Conservation (phyloP, 2,797 vertebrate genomes). For the Fistularia commersonii region DNA sequence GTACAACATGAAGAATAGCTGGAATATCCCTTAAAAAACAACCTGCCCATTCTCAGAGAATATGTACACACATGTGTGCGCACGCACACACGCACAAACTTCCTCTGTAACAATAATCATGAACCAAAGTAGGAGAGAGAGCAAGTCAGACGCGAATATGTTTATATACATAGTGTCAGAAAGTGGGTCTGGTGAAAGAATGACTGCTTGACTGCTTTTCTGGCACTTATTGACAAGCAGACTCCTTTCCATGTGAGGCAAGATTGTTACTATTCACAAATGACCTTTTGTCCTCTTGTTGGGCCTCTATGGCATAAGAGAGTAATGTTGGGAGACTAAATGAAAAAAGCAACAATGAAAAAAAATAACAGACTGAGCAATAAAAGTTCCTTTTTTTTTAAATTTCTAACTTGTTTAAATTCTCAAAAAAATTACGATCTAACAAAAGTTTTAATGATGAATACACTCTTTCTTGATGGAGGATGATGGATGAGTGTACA, state of each 20-base stretch:
- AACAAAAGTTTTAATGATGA: too few relatives aligned
- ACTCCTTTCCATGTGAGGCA: conserved; percentile 40
- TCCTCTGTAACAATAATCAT: background rate
- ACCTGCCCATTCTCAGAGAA: too few relatives aligned
- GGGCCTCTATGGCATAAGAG: conserved; percentile 8
- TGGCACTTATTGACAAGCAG: conserved; percentile 45
- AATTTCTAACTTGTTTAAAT: too few relatives aligned
- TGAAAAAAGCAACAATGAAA: background rate
- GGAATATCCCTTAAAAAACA: too few relatives aligned
- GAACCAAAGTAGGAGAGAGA: conserved; percentile 7
- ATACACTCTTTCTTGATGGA: too few relatives aligned
- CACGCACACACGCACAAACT: too few relatives aligned
- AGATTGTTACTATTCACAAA: conserved; percentile 60
- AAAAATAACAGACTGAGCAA: background rate
- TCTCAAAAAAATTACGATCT: too few relatives aligned
- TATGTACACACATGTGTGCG: too few relatives aligned
- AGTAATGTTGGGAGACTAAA: background rate
- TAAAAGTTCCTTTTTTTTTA: too few relatives aligned
- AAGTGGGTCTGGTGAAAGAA: conserved; percentile 26
- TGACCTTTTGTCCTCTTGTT: conserved; percentile 53
- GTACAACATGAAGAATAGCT: too few relatives aligned
- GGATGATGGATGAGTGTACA: too few relatives aligned
- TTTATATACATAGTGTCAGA: conserved; percentile 11
- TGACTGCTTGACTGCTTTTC: conserved; percentile 44
- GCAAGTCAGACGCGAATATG: conserved; percentile 4